Conservation (phyloP, 2,888 invertebrate genomes). For the Dorcus hopei region DNA sequence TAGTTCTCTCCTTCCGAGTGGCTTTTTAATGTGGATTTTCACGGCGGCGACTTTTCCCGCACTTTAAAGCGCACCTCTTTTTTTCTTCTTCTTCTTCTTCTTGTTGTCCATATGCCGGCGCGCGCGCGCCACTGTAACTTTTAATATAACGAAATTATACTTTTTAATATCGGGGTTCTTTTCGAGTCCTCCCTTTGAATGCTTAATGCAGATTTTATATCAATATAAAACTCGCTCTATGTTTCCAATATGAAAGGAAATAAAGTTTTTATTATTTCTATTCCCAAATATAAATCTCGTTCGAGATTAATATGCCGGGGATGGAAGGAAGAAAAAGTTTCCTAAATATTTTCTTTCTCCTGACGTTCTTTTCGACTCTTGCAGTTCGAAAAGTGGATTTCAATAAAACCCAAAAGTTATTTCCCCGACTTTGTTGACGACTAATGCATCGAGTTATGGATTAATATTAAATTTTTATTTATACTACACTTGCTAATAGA, state of each 20-base stretch:
- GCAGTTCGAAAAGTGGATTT: too few species aligned
- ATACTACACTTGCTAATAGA: too few species aligned
- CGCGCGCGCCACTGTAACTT: constrained; percentile 30
- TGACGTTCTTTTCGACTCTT: too few species aligned
- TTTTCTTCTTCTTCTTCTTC: constrained; percentile 9
- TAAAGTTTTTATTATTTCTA: constrained; percentile 11
- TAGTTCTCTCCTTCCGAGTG: too few species aligned
- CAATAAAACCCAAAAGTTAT: too few species aligned
- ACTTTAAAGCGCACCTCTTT: neutral
- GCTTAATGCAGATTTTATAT: constrained; percentile 19
- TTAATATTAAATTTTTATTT: too few species aligned
- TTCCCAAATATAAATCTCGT: constrained; percentile 1
- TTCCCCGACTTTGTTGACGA: too few species aligned
- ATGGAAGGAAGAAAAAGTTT: neutral
- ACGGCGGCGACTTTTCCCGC: too few species aligned
- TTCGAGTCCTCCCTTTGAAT: constrained; percentile 16
- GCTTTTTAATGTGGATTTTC: too few species aligned
- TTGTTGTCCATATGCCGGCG: constrained; percentile 32
- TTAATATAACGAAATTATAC: constrained; percentile 36
- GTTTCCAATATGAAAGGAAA: constrained; percentile 9
- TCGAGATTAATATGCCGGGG: constrained; percentile 7
- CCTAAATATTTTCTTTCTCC: too few species aligned
- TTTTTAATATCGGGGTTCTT: constrained; percentile 24
- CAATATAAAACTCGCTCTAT: constrained; percentile 10
- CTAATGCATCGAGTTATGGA: too few species aligned